A percentile compares a stretch with the other conserved stretches of the same genome.
phyloP scores from a whole-genome alignment of 2,888 invertebrate genomes.

The Tromatobia lineatoria region DNA sequence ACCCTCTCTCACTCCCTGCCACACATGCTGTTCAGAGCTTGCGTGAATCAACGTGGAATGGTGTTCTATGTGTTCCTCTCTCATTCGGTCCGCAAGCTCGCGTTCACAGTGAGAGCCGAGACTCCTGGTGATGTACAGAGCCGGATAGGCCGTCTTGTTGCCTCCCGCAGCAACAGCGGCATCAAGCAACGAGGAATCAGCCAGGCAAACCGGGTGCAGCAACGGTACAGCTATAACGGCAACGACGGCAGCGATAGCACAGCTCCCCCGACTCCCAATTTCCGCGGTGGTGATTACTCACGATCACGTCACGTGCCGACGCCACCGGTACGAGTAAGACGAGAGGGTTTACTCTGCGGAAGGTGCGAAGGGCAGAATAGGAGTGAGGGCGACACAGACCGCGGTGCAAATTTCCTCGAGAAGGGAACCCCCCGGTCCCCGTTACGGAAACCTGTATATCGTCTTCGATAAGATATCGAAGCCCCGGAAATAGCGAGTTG shows the following conservation, averaged over 20 bases:
- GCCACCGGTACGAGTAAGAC: constrained; percentile 37
- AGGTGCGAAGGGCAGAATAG: constrained; percentile 20
- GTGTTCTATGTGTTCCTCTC: background rate
- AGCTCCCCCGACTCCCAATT: constrained; percentile 60
- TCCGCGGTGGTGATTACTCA: constrained; percentile 72
- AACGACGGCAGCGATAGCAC: constrained; percentile 42
- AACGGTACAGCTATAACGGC: constrained; percentile 50
- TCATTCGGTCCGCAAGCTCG: background rate
- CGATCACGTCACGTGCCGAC: constrained; percentile 69
- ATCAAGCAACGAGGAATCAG: constrained; percentile 46
- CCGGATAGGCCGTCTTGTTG: constrained; percentile 50
- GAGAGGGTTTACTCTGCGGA: constrained; percentile 39
- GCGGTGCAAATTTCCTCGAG: constrained; percentile 45
- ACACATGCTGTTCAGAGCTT: background rate
- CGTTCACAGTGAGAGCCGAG: constrained; percentile 20
- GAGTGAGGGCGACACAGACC: constrained; percentile 25
- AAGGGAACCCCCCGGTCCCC: constrained; percentile 31
- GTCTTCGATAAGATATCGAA: constrained; percentile 57
- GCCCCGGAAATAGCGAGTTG: constrained; percentile 36
- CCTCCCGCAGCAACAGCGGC: constrained; percentile 50
- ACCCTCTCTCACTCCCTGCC: background rate
- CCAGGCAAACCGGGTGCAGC: constrained; percentile 32
- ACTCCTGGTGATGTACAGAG: constrained; percentile 44
- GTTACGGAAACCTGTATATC: constrained; percentile 32
- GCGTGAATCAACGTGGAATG: background rate